Conservation (phyloP, 2,113 vertebrate species). For the Chloebia gouldiae region DNA sequence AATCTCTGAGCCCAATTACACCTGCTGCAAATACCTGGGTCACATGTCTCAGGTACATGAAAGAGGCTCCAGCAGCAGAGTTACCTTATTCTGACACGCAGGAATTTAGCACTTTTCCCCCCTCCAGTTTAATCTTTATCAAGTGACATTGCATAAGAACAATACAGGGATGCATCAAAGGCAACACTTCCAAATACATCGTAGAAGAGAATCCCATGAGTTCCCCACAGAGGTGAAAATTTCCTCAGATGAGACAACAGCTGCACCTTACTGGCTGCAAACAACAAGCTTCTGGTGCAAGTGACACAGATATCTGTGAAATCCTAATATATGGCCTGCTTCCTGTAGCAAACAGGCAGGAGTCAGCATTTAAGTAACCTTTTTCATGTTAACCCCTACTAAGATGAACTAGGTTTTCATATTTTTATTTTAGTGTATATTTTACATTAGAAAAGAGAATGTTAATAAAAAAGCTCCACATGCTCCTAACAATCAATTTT, state of each 20-base stretch:
- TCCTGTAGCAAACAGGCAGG: not conserved
- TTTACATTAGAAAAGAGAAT: constrained; percentile 64
- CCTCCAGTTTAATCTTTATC: not conserved
- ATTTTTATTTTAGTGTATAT: constrained; percentile 61
- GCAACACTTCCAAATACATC: not conserved
- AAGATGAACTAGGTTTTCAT: constrained; percentile 37
- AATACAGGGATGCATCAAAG: not conserved
- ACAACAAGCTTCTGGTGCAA: not conserved
- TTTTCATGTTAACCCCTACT: constrained; percentile 20
- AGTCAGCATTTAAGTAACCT: not conserved
- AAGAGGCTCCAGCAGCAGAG: not conserved
- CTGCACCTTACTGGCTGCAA: not conserved
- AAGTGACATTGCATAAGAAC: not conserved
- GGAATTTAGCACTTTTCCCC: not conserved
- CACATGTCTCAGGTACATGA: not conserved
- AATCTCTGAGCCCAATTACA: not conserved
- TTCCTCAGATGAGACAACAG: not conserved
- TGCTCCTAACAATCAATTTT: constrained; percentile 50
- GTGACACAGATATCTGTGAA: not conserved
- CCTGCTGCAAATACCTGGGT: not conserved
- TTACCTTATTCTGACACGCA: not conserved
- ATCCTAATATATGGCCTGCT: not conserved
- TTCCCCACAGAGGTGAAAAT: not conserved
- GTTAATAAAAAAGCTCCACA: constrained; percentile 64
- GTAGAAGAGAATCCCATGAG: not conserved